Conservation (phyloP, 2,888 invertebrate species). For the Thysanoteuthis rhombus region DNA sequence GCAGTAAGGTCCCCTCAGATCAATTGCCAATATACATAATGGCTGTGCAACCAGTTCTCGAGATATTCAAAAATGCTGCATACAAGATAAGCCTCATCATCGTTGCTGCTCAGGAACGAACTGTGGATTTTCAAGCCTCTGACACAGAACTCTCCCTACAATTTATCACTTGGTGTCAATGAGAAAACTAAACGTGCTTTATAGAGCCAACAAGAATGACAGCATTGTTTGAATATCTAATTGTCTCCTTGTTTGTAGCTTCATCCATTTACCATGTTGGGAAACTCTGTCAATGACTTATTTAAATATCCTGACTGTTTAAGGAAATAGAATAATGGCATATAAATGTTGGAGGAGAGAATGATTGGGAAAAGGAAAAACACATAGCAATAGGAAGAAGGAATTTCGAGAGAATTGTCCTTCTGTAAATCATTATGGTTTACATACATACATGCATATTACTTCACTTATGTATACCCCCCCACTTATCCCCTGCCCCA, state of each 20-base stretch:
- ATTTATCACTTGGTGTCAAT: neutral
- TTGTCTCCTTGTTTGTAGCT: neutral
- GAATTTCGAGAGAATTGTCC: neutral
- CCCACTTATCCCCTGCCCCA: neutral
- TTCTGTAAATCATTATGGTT: neutral
- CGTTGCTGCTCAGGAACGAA: neutral
- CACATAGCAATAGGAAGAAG: neutral
- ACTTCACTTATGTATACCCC: neutral
- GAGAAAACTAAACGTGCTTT: neutral
- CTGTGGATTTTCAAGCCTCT: neutral
- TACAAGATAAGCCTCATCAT: no score
- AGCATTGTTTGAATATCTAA: neutral
- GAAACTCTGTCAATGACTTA: neutral
- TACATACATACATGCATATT: neutral
- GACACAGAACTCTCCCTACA: neutral
- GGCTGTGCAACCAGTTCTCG: no score
- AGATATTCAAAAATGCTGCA: no score
- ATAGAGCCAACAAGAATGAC: neutral
- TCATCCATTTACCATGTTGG: neutral
- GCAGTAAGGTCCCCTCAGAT: no score
- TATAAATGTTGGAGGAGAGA: neutral
- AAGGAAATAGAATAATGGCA: neutral
- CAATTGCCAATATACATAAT: no score
- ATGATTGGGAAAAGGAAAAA: neutral
- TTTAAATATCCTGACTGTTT: neutral